Percentiles rank a stretch among this genome's conserved stretches.
Conservation (phyloP, 2,797 vertebrate species). For the Nyctibius grandis region DNA sequence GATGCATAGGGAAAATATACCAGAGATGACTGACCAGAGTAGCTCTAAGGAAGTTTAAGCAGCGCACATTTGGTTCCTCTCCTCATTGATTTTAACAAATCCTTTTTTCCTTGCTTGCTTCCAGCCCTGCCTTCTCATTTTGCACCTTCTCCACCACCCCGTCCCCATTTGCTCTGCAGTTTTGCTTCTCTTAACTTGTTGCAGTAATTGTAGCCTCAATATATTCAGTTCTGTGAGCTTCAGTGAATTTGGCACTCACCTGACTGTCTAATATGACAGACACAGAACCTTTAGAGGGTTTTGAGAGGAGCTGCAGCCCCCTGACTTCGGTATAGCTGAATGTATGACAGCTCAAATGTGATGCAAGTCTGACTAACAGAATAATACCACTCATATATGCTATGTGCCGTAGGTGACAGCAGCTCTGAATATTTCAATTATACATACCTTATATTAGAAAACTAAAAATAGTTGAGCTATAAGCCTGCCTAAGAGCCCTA, state of each 20-base stretch:
- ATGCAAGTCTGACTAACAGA: background rate
- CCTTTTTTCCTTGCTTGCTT: background rate
- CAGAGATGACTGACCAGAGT: background rate
- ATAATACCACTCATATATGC: background rate
- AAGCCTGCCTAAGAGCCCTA: background rate
- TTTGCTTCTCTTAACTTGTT: background rate
- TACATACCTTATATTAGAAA: background rate
- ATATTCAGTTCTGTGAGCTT: background rate
- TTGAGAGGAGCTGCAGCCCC: background rate
- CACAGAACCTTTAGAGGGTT: background rate
- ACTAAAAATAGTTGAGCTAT: background rate
- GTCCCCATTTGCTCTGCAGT: background rate
- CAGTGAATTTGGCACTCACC: background rate
- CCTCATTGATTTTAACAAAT: background rate
- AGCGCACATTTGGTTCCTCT: background rate
- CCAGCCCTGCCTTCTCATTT: background rate
- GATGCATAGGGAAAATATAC: background rate
- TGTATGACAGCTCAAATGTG: background rate
- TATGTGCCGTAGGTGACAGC: background rate
- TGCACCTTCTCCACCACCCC: background rate
- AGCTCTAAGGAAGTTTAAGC: background rate
- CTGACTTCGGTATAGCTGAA: background rate
- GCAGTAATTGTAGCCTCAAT: background rate
- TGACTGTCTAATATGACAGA: background rate
- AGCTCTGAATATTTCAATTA: background rate